Conservation (phyloP, 2,888 invertebrate species). For the Sinohyriopsis cumingii region DNA sequence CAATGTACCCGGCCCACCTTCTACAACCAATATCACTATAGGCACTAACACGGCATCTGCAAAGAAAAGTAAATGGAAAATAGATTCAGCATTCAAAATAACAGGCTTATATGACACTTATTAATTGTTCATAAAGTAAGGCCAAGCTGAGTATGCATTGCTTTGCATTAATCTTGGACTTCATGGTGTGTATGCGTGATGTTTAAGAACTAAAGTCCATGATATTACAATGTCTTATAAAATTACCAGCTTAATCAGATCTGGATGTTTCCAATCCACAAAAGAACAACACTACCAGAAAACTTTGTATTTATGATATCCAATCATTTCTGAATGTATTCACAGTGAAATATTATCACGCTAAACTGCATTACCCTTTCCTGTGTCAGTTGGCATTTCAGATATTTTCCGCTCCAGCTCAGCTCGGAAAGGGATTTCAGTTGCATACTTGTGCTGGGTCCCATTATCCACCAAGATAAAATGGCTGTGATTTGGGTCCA, state of each 20-base stretch:
- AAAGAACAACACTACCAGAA: too few species aligned
- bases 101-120: not conserved
- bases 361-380: slow-evolving; percentile 29
- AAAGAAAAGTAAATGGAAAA: slow-evolving; percentile 4
- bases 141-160: too few species aligned
- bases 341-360: too few species aligned
- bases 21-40: slow-evolving; percentile 67
- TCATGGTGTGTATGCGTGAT: too few species aligned
- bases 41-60: slow-evolving; percentile 64
- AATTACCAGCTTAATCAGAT: too few species aligned
- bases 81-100: not conserved
- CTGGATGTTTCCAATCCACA: too few species aligned
- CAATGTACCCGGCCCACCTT: slow-evolving; percentile 70
- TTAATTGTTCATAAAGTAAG: not conserved
- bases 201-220: too few species aligned
- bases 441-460: slow-evolving; percentile 57
- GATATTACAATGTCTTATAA: too few species aligned
- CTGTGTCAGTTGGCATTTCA: slow-evolving; percentile 47
- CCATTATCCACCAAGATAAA: slow-evolving; percentile 71
- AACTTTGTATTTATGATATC: too few species aligned
- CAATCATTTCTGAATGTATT: too few species aligned
- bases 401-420: slow-evolving; percentile 61
- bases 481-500: too few species aligned
- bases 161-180: too few species aligned
- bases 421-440: slow-evolving; percentile 66